Conservation (phyloP, 2,113 vertebrate genomes). For the Xiphorhynchus elegans region DNA sequence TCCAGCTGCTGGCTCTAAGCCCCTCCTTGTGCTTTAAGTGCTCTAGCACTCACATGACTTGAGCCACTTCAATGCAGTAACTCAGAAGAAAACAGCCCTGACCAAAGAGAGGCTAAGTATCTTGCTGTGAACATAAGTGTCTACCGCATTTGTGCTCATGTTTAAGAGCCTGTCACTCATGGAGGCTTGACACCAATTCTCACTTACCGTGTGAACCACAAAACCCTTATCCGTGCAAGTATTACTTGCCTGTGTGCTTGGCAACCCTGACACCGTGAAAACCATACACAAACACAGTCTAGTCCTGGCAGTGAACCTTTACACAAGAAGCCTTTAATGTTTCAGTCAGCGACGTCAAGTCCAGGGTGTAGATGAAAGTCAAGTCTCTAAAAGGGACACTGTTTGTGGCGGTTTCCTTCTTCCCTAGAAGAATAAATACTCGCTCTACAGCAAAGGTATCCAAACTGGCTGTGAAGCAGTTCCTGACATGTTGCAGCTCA, state of each 20-base stretch:
- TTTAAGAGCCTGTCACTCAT: not conserved
- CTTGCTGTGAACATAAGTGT: not conserved
- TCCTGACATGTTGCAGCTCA: not conserved
- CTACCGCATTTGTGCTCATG: not conserved
- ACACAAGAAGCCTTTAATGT: not conserved
- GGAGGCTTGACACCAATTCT: not conserved
- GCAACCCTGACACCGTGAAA: not conserved
- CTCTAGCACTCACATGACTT: not conserved
- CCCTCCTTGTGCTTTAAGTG: not conserved
- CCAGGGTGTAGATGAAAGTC: not conserved
- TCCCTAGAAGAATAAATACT: not conserved
- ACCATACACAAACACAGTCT: not conserved
- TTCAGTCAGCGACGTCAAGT: not conserved
- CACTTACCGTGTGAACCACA: not conserved
- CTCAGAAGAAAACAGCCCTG: not conserved
- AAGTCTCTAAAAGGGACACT: not conserved
- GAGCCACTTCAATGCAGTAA: not conserved
- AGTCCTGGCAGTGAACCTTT: not conserved
- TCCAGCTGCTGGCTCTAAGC: not conserved
- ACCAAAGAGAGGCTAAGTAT: not conserved
- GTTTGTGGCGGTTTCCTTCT: not conserved
- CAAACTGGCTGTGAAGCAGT: not conserved
- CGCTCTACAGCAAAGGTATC: not conserved
- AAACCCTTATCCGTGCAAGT: not conserved
- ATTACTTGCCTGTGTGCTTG: not conserved